These are phyloP conservation scores for Rallus crepitans DNA, from an alignment of 2,797 vertebrate genomes.

Conservation along the genomic window DNA sequence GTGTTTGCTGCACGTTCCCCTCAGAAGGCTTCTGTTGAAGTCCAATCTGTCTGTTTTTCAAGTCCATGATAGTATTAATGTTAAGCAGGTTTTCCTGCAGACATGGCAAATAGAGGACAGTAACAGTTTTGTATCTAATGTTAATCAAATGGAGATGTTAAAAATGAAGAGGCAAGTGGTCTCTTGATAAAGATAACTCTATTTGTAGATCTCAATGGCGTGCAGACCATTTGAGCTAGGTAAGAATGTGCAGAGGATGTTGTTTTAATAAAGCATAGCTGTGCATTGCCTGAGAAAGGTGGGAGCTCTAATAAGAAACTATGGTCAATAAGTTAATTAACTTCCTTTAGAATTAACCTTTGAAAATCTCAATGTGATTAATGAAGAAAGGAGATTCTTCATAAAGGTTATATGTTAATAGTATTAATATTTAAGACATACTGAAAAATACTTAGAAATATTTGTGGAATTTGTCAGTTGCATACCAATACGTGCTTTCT, in stretches of 20 bases:
- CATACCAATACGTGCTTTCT: background rate
- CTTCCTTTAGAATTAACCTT: background rate
- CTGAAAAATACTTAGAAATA: background rate
- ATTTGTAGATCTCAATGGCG: background rate
- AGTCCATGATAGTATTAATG: background rate
- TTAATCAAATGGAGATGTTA: background rate
- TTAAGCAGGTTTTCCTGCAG: background rate
- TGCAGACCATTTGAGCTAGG: background rate
- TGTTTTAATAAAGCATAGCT: background rate
- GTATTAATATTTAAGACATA: background rate
- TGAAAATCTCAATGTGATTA: background rate
- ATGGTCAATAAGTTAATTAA: background rate
- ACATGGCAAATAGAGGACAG: background rate
- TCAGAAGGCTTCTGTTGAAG: background rate
- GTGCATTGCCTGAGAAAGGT: background rate
- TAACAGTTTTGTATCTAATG: background rate
- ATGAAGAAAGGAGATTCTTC: background rate
- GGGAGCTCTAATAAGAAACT: background rate
- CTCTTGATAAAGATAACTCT: background rate
- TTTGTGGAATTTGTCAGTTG: background rate
- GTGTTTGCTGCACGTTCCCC: background rate
- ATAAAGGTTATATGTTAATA: background rate
- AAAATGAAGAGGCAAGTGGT: background rate
- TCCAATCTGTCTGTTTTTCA: background rate
- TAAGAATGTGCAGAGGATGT: background rate